Evolutionary conservation across 2,888 invertebrate genomes (phyloP).

Genomic region (Altica lythri): DNA sequence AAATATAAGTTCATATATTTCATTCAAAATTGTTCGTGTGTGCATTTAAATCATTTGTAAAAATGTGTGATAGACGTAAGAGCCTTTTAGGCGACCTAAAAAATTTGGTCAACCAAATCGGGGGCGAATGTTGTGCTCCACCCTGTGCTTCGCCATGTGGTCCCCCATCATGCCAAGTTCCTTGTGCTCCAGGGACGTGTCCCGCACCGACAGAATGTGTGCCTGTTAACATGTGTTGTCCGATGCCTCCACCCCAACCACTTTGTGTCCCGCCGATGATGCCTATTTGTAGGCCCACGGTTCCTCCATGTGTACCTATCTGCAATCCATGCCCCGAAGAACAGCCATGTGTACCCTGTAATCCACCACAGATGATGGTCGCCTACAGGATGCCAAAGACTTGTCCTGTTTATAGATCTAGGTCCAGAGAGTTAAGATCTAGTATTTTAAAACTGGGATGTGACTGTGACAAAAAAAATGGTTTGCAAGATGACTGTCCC

Average conservation of each 20-base stretch:
- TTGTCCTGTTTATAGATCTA: conserved; percentile 46
- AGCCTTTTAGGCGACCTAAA: conserved; percentile 50
- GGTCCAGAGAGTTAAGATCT: conserved; percentile 62
- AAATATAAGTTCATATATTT: conserved; percentile 31
- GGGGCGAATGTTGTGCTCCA: conserved; percentile 42
- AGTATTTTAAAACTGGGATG: conserved; percentile 63
- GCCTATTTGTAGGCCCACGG: conserved; percentile 54
- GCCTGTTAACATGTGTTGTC: conserved; percentile 36
- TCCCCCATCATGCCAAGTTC: conserved; percentile 3
- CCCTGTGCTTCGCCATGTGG: conserved; percentile 46
- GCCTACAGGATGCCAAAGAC: conserved; percentile 56
- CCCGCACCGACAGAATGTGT: conserved; percentile 43
- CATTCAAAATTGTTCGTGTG: conserved; percentile 17
- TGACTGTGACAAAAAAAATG: conserved; percentile 64
- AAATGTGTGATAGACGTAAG: conserved; percentile 40
- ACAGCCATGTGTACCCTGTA: conserved; percentile 64
- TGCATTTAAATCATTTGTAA: conserved; percentile 11
- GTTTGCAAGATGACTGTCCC: conserved; percentile 41
- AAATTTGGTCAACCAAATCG: conserved; percentile 45
- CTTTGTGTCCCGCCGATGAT: conserved; percentile 62
- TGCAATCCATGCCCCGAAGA: conserved; percentile 59
- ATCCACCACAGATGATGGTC: conserved; percentile 64
- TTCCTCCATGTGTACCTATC: conserved; percentile 59
- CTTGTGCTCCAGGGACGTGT: conserved; percentile 31
- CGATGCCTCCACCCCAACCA: conserved; percentile 45